Evolutionary conservation across 2,113 vertebrate species (phyloP), one percentile per base, ranked within the genome.

Genomic region (Macquaria ambigua): DNA sequence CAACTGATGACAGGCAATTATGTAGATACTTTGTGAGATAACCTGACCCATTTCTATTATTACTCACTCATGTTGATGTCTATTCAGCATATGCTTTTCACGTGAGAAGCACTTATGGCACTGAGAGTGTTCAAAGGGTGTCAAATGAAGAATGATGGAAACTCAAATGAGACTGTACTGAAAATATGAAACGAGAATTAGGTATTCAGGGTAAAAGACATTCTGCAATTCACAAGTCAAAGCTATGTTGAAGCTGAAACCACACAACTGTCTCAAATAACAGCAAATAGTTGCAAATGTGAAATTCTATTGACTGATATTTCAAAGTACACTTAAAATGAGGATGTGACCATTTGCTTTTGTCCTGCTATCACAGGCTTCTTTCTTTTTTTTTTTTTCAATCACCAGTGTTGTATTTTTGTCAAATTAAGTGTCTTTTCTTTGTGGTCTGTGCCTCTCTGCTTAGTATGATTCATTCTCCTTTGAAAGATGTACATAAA

Each of bases 361-460:
- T 48, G 21, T 20, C 25, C 73, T 73, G 20, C 55, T 50, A 48
- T 69, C 18, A 63, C 50, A 34, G 8, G 9, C 6, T 34, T 34
- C 34, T 34, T 34, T 61, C 61, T 25, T 61, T 61, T 25, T 74
- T 50, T 79, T 68, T 52, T 78, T 74, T 61, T 74, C 5, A 55
- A 77, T 63, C 74, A 81, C 53, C 28, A 71, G 58, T 90, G 76
- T 73, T 86, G 85, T 87, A 89, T 72, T 75, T 81, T 81, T 31
- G 64, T 86, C 68, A 76, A 34, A 72, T 80, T 66, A 31, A 77
- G 81, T 78, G 56, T 89, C 39, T 89, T 87, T 77, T 77, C 50
- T 87, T 89, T 89, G 80, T 91, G 74, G 77, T 82, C 52, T 91
- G 72, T 86, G 85, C 83, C 89, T 89, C 74, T 84, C 63, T 89